Percentiles rank a stretch among this genome's conserved stretches.
These are phyloP conservation scores for Thymallus thymallus DNA, from an alignment of 2,113 vertebrate genomes.

Conservation along the genomic window DNA sequence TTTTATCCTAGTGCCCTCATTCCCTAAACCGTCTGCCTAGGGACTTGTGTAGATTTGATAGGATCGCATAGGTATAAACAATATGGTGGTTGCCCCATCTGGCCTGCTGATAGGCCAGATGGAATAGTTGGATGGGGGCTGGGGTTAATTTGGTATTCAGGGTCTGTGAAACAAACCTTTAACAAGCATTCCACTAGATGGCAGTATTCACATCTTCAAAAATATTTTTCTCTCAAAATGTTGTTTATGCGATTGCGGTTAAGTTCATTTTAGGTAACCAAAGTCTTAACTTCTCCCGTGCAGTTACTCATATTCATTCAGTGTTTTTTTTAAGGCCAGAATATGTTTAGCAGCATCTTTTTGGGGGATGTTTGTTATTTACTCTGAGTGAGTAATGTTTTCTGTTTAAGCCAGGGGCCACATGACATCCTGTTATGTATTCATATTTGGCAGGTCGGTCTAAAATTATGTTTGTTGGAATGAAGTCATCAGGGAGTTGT, in stretches of 20 bases:
- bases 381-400: not conserved
- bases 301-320: not conserved
- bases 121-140: not conserved
- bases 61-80: too few species aligned
- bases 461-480: constrained; percentile 3
- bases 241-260: not conserved
- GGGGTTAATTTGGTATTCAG: not conserved
- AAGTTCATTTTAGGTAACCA: not conserved
- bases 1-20: too few species aligned
- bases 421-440: not conserved
- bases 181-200: constrained; percentile 46
- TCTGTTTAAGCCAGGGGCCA: not conserved
- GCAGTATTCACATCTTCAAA: constrained; percentile 43
- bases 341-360: too few species aligned
- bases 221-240: not conserved
- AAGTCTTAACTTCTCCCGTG: not conserved
- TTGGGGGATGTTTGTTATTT: too few species aligned
- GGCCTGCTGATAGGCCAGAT: not conserved
- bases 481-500: not conserved
- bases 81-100: too few species aligned
- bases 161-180: not conserved
- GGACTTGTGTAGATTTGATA: too few species aligned
- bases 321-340: not conserved
- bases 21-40: too few species aligned
- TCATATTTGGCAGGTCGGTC: constrained; percentile 6